phyloP scores from a whole-genome alignment of 1,140 invertebrate species.

The Diplogasteroides magnus region DNA sequence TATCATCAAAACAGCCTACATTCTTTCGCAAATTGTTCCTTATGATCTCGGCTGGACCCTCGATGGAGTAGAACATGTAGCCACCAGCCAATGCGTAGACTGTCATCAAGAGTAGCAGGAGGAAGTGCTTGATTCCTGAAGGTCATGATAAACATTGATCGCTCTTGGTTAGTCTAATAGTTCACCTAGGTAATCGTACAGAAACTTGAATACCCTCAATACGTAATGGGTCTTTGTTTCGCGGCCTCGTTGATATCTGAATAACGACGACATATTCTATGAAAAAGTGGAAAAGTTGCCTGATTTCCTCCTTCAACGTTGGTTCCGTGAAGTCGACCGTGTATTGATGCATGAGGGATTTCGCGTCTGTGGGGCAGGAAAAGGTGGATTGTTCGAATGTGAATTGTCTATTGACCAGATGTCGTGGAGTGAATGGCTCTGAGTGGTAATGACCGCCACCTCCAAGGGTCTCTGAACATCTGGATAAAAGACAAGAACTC shows the following conservation, averaged over 20 bases:
- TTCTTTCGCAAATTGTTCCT: neutral
- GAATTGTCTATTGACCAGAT: neutral
- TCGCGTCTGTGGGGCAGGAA: neutral
- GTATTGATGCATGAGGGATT: neutral
- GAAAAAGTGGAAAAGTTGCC: neutral
- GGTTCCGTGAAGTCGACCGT: neutral
- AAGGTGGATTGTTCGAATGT: neutral
- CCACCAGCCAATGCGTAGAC: neutral
- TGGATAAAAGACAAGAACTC: too few relatives aligned
- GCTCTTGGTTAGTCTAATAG: neutral
- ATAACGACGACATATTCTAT: neutral
- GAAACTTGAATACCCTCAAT: neutral
- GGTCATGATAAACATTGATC: neutral
- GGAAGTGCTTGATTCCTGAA: neutral
- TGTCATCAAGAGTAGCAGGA: neutral
- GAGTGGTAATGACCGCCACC: neutral
- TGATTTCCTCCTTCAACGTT: neutral
- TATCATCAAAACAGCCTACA: neutral
- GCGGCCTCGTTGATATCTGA: neutral
- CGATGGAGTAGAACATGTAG: neutral
- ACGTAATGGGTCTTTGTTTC: neutral
- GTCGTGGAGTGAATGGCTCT: neutral
- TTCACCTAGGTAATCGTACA: neutral
- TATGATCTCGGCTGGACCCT: neutral
- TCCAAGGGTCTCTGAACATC: neutral